phyloP scores from a whole-genome alignment of 2,888 invertebrate genomes.

The Cerastis rubricosa region DNA sequence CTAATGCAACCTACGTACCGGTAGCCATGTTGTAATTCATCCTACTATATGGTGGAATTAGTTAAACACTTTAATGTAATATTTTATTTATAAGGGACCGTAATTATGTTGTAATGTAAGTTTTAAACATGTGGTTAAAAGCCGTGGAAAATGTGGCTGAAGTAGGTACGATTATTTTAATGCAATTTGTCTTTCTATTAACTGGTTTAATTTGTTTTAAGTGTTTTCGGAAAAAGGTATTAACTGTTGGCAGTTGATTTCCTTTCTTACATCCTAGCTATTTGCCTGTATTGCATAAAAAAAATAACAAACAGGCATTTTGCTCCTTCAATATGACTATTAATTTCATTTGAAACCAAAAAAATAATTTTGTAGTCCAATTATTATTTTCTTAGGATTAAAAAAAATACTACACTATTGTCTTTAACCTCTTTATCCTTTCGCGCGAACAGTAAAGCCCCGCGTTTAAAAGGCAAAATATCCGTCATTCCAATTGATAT shows the following conservation, averaged over 20 bases:
- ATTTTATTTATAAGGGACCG: constrained; percentile 46
- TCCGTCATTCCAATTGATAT: background rate
- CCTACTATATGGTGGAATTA: constrained; percentile 40
- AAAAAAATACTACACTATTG: too few relatives aligned
- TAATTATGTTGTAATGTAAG: constrained; percentile 45
- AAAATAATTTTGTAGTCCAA: background rate
- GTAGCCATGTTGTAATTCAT: constrained; percentile 41
- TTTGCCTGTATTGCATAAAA: constrained; percentile 22
- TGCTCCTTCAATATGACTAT: background rate
- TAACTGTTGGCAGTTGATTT: constrained; percentile 17
- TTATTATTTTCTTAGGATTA: background rate
- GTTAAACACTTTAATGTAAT: constrained; percentile 47
- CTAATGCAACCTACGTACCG: constrained; percentile 38
- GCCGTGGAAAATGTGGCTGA: constrained; percentile 33
- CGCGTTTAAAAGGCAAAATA: too few relatives aligned
- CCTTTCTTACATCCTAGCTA: background rate
- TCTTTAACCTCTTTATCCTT: too few relatives aligned
- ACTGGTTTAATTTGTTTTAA: constrained; percentile 16
- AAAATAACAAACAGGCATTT: too few relatives aligned
- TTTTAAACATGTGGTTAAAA: constrained; percentile 25
- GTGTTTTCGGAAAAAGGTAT: constrained; percentile 7
- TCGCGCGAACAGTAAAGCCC: too few relatives aligned
- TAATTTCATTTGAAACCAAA: background rate
- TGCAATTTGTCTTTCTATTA: constrained; percentile 11
- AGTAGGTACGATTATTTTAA: background rate